Conservation (phyloP, 2,888 invertebrate species). For the Drosophila fungiperda region DNA sequence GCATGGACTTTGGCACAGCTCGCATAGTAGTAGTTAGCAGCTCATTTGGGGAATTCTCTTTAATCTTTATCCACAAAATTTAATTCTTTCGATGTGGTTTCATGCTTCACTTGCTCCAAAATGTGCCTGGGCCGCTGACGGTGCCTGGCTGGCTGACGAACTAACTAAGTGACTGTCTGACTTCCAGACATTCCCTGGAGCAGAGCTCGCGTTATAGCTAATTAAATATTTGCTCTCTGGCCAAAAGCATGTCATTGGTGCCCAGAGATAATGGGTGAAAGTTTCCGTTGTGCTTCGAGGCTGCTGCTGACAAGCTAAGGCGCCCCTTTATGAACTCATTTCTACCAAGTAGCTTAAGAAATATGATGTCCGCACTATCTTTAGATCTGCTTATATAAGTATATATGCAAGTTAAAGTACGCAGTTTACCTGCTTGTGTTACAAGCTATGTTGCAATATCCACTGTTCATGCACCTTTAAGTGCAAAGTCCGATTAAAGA, state of each 20-base stretch:
- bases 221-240: constrained; percentile 73
- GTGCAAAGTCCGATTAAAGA: constrained; percentile 19
- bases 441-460: constrained; percentile 38
- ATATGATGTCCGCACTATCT: background rate
- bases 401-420: constrained; percentile 28
- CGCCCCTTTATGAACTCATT: constrained; percentile 59
- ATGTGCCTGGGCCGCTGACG: constrained; percentile 22
- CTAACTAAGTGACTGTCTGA: constrained; percentile 20
- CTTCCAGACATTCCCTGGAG: constrained; percentile 38
- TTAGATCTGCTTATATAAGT: background rate
- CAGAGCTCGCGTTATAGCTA: constrained; percentile 62
- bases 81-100: constrained; percentile 60
- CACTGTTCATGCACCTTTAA: background rate
- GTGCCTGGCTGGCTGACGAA: constrained; percentile 23
- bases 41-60: constrained; percentile 59
- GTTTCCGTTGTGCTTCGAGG: constrained; percentile 37
- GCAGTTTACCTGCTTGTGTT: constrained; percentile 5
- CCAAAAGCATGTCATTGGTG: constrained; percentile 60
- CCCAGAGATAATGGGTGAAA: constrained; percentile 46
- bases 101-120: constrained; percentile 56
- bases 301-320: constrained; percentile 45
- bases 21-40: constrained; percentile 46
- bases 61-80: constrained; percentile 61
- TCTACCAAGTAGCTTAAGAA: constrained; percentile 36
- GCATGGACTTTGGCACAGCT: constrained; percentile 12